A percentile compares a stretch with the other conserved stretches of the same genome.
These are phyloP conservation scores for Penelope pileata DNA, from an alignment of 2,113 vertebrate genomes.

Conservation along the genomic window DNA sequence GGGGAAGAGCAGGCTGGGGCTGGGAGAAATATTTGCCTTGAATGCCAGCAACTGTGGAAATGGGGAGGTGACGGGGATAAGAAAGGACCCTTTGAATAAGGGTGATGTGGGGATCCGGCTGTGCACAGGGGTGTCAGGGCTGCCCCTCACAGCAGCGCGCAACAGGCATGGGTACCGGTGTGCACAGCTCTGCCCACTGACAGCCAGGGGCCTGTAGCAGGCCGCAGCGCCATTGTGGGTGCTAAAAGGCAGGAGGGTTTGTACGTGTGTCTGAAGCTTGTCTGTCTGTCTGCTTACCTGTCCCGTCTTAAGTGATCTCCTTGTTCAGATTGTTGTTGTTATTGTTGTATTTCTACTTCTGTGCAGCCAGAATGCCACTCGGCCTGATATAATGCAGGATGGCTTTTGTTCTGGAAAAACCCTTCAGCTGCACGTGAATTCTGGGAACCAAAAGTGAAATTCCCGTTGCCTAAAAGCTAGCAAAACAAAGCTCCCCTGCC, in stretches of 20 bases:
- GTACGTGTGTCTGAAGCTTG: background rate
- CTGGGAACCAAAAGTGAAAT: background rate
- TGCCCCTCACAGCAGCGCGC: background rate
- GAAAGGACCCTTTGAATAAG: conserved; percentile 65
- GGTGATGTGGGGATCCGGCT: background rate
- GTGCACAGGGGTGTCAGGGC: background rate
- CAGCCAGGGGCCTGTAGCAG: background rate
- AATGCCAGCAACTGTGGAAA: conserved; percentile 59
- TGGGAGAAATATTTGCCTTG: conserved; percentile 71
- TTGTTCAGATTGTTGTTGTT: background rate
- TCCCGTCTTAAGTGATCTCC: background rate
- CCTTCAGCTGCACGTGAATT: background rate
- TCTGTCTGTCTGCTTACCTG: background rate
- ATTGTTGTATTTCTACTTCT: background rate
- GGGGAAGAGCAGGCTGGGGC: conserved; percentile 33
- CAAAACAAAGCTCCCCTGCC: background rate
- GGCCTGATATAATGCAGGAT: background rate
- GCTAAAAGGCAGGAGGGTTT: background rate
- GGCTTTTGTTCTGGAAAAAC: conserved; percentile 14
- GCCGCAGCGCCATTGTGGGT: background rate
- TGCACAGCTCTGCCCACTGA: too few species aligned
- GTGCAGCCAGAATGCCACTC: background rate
- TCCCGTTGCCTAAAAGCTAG: background rate
- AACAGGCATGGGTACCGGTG: background rate
- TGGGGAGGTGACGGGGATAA: conserved; percentile 23